A percentile compares a stretch with the other conserved stretches of the same genome.
Evolutionary conservation across 2,797 vertebrate genomes (phyloP).

Genomic region (Acrossocheilus wenchowensis): DNA sequence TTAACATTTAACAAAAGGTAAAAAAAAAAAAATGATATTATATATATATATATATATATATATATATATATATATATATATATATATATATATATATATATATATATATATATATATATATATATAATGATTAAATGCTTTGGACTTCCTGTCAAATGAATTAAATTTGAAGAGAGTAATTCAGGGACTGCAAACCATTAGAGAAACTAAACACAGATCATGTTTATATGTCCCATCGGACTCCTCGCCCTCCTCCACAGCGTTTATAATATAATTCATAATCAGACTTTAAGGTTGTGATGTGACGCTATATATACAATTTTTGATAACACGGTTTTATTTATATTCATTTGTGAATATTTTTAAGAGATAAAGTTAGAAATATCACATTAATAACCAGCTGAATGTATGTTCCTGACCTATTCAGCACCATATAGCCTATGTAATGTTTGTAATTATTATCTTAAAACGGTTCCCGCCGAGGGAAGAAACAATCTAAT

Average conservation of each 20-base stretch:
- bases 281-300: neutral
- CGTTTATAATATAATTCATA: neutral
- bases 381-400: neutral
- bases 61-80: too few species aligned
- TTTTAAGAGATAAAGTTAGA: neutral
- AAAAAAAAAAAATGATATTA: too few species aligned
- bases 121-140: neutral
- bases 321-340: neutral
- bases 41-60: too few species aligned
- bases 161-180: neutral
- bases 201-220: slow-evolving; percentile 16
- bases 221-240: slow-evolving; percentile 16
- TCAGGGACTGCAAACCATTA: neutral
- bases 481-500: neutral
- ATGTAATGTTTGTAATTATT: neutral
- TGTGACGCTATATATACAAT: neutral
- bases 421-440: too few species aligned
- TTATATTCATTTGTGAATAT: neutral
- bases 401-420: neutral
- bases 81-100: too few species aligned
- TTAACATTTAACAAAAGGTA: neutral
- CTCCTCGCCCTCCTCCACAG: neutral
- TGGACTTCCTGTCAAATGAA: neutral
- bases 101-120: too few species aligned
- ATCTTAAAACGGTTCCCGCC: too few species aligned